phyloP scores from a whole-genome alignment of 2,888 invertebrate genomes.

The Cantharis rufa region DNA sequence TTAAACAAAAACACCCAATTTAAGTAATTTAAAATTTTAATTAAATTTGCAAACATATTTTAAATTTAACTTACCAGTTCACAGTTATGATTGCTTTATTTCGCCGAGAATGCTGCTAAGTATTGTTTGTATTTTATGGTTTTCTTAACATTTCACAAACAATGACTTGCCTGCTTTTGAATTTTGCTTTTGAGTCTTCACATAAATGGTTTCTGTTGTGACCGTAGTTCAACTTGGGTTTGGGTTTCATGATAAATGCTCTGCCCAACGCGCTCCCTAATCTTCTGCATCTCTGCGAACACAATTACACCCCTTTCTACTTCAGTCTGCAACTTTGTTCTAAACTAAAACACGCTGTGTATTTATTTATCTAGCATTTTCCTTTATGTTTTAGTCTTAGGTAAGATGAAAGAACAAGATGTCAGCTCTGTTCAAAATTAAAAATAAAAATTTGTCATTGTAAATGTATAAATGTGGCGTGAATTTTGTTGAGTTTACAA shows the following conservation, averaged over 20 bases:
- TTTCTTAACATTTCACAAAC: not conserved
- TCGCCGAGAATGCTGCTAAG: not conserved
- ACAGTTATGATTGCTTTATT: not conserved
- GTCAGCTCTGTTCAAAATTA: not conserved
- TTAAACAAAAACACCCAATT: not conserved
- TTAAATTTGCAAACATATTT: not conserved
- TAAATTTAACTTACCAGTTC: not conserved
- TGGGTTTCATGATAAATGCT: constrained; percentile 55
- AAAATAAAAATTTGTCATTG: constrained; percentile 34
- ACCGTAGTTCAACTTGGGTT: constrained; percentile 47
- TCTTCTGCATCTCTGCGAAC: constrained; percentile 55
- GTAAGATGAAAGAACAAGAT: not conserved
- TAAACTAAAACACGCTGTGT: constrained; percentile 49
- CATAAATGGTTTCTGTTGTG: constrained; percentile 44
- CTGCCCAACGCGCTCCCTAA: constrained; percentile 54
- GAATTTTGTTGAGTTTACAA: not conserved
- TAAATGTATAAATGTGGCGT: constrained; percentile 6
- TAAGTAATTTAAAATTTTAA: not conserved
- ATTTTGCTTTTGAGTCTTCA: constrained; percentile 25
- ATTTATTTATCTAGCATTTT: constrained; percentile 54
- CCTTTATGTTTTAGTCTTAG: constrained; percentile 35
- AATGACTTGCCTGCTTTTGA: not conserved
- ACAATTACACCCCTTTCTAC: constrained; percentile 50
- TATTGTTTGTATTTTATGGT: not conserved
- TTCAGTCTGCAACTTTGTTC: constrained; percentile 33